These are phyloP conservation scores for Tridacna crocea DNA, from an alignment of 2,888 invertebrate species.

Conservation along the genomic window DNA sequence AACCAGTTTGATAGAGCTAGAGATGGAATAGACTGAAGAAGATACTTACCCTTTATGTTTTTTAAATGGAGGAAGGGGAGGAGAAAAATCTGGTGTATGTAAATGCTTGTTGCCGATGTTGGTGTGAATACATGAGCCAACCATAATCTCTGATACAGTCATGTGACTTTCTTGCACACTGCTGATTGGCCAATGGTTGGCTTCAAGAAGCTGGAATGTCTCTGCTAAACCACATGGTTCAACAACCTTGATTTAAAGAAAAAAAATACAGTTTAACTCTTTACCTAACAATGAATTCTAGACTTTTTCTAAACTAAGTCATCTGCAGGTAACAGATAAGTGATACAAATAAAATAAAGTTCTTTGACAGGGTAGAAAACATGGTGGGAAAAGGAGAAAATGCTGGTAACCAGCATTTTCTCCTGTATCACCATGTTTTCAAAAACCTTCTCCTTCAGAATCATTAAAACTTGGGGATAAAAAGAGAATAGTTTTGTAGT, in stretches of 20 bases:
- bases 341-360: no score
- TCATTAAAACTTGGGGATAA: no score
- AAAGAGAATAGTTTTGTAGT: no score
- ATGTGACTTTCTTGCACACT: constrained; percentile 74
- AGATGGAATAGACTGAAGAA: not conserved
- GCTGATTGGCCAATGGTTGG: constrained; percentile 81
- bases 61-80: constrained; percentile 57
- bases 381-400: no score
- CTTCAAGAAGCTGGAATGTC: constrained; percentile 72
- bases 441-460: no score
- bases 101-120: constrained; percentile 29
- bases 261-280: not conserved
- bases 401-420: no score
- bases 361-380: no score
- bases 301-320: not conserved
- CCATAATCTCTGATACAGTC: constrained; percentile 75
- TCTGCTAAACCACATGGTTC: constrained; percentile 14
- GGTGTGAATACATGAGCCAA: constrained; percentile 63
- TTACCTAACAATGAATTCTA: not conserved
- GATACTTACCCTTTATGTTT: constrained; percentile 57
- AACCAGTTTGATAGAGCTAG: not conserved
- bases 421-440: no score
- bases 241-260: constrained; percentile 31
- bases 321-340: not conserved
- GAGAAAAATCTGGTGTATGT: constrained; percentile 28